Evolutionary conservation across 1,140 invertebrate species (phyloP).

Genomic region (Microplitis demolitor): DNA sequence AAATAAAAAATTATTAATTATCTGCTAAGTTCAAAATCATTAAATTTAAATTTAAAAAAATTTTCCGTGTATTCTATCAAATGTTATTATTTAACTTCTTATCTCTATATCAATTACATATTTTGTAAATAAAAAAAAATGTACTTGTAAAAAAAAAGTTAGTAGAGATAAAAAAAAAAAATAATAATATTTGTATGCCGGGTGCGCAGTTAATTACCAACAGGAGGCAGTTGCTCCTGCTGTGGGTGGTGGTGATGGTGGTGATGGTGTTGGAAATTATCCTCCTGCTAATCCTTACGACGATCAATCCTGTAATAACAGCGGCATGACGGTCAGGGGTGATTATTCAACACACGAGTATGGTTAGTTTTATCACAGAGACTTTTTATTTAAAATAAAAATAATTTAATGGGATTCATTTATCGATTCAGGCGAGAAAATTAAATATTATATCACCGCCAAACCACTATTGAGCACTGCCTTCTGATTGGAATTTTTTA

Average conservation of each 20-base stretch:
- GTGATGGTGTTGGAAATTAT: constrained; percentile 40
- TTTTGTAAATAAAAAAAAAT: too few relatives aligned
- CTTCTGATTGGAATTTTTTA: constrained; percentile 34
- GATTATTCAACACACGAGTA: constrained; percentile 50
- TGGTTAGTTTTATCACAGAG: constrained; percentile 42
- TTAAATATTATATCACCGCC: constrained; percentile 29
- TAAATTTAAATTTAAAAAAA: background rate
- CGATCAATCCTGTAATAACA: constrained; percentile 48
- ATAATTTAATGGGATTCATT: background rate
- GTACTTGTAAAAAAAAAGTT: too few relatives aligned
- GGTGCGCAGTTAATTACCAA: constrained; percentile 49
- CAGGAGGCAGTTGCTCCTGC: constrained; percentile 47
- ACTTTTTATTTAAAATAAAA: background rate
- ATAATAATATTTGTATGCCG: constrained; percentile 29
- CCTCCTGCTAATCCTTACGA: constrained; percentile 45
- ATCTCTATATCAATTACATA: too few relatives aligned
- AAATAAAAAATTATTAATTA: background rate
- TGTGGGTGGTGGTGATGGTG: constrained; percentile 33
- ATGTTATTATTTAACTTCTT: too few relatives aligned
- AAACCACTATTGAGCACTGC: constrained; percentile 35
- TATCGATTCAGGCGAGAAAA: constrained; percentile 6
- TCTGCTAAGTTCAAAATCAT: too few relatives aligned
- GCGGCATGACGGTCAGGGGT: constrained; percentile 45
- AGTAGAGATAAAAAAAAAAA: background rate
- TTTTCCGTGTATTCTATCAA: too few relatives aligned